phyloP scores from a whole-genome alignment of 2,113 vertebrate genomes.

The Mugil cephalus region DNA sequence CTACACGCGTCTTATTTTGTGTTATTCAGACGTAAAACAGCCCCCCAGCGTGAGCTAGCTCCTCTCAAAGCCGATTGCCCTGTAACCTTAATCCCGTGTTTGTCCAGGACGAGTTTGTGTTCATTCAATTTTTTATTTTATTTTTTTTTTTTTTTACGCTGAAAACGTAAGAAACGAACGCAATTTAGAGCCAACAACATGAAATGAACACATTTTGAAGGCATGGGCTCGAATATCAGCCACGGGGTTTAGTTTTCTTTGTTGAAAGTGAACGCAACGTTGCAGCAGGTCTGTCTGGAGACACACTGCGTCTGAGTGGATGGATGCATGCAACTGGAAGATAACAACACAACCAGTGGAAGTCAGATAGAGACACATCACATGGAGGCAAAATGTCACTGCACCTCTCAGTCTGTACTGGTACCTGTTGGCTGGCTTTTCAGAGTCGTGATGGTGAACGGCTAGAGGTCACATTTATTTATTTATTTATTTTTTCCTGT shows the following conservation, averaged over 20 bases:
- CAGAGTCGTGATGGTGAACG: neutral
- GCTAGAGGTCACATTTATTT: neutral
- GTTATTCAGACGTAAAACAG: neutral
- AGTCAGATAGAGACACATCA: neutral
- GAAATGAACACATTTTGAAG: neutral
- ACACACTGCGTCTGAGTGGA: neutral
- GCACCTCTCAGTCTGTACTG: neutral
- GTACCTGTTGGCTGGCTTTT: neutral
- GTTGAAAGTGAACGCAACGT: neutral
- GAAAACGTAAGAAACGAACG: neutral
- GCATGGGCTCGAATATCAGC: neutral
- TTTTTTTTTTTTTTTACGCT: neutral
- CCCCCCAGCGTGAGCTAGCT: conserved; percentile 4
- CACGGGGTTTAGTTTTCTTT: neutral
- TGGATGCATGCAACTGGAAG: neutral
- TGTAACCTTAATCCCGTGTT: conserved; percentile 17
- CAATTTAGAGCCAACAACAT: neutral
- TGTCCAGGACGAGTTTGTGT: neutral
- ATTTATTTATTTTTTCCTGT: too few relatives aligned
- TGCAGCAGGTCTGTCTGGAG: neutral
- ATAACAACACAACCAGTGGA: neutral
- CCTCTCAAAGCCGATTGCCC: neutral
- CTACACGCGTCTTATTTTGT: neutral
- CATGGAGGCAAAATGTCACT: neutral
- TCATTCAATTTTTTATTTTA: too few relatives aligned